Percentiles rank a stretch among this genome's conserved stretches.
phyloP scores from a whole-genome alignment of 2,113 vertebrate species.

The Ia io region DNA sequence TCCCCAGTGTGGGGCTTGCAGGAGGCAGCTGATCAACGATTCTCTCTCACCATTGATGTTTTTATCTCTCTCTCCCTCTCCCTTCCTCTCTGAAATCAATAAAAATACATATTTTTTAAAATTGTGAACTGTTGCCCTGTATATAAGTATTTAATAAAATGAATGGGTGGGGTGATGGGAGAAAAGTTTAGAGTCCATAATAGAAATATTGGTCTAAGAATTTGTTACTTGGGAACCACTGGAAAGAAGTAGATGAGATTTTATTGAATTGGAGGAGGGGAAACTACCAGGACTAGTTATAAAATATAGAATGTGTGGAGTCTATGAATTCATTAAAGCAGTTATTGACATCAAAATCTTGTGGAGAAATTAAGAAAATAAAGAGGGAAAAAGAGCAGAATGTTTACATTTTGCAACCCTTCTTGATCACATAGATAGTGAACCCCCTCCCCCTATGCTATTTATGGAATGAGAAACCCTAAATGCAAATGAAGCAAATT shows the following conservation, averaged over 20 bases:
- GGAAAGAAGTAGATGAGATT: neutral
- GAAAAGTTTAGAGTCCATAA: neutral
- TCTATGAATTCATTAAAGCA: neutral
- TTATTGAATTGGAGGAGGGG: neutral
- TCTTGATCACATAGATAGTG: neutral
- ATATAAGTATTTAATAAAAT: neutral
- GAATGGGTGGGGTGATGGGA: neutral
- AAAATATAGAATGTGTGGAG: neutral
- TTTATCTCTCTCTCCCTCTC: too few species aligned
- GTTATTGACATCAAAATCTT: neutral
- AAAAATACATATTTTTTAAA: too few species aligned
- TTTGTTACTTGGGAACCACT: neutral
- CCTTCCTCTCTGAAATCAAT: too few species aligned
- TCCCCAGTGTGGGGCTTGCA: too few species aligned
- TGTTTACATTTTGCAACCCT: neutral
- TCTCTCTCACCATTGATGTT: too few species aligned
- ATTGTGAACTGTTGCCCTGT: neutral
- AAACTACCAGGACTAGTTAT: neutral
- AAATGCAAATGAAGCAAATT: neutral
- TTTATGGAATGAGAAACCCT: neutral
- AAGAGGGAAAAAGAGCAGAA: neutral
- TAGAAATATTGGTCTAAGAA: neutral
- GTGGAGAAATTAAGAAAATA: neutral
- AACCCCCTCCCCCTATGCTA: accelerated
- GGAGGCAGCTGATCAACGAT: too few species aligned